A percentile compares a stretch with the other conserved stretches of the same genome.
These are phyloP conservation scores for Coreius guichenoti DNA, from an alignment of 2,797 vertebrate species.

Conservation along the genomic window DNA sequence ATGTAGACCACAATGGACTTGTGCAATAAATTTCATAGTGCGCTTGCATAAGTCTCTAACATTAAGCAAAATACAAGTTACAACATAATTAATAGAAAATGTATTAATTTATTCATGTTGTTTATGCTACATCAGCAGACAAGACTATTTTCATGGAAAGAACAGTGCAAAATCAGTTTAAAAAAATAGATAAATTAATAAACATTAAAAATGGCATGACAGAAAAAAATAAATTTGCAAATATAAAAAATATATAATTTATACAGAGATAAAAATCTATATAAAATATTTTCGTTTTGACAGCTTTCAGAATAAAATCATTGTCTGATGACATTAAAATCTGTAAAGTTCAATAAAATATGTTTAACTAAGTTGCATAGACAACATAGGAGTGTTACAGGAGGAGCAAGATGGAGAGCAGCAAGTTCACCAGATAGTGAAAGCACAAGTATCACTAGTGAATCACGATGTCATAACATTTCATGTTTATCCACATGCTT, in stretches of 20 bases:
- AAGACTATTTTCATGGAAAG: neutral
- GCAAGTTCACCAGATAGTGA: neutral
- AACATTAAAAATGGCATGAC: too few species aligned
- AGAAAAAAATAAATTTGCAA: neutral
- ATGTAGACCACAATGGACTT: neutral
- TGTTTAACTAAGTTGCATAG: neutral
- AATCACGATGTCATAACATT: neutral
- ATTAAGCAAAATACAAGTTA: neutral
- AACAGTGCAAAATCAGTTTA: neutral
- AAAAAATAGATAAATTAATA: neutral
- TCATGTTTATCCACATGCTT: constrained; percentile 17
- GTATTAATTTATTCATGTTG: neutral
- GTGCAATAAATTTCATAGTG: neutral
- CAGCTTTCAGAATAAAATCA: neutral
- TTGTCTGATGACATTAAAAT: neutral
- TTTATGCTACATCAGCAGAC: neutral
- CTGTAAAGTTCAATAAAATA: neutral
- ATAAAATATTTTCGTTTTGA: too few species aligned
- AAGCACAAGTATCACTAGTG: constrained; percentile 9
- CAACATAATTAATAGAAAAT: neutral
- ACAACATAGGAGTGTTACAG: neutral
- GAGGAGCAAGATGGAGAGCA: neutral
- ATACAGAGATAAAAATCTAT: too few species aligned
- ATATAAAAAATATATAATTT: neutral
- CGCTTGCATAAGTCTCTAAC: neutral